phyloP scores from a whole-genome alignment of 2,113 vertebrate genomes.

The Semicossyphus pulcher region DNA sequence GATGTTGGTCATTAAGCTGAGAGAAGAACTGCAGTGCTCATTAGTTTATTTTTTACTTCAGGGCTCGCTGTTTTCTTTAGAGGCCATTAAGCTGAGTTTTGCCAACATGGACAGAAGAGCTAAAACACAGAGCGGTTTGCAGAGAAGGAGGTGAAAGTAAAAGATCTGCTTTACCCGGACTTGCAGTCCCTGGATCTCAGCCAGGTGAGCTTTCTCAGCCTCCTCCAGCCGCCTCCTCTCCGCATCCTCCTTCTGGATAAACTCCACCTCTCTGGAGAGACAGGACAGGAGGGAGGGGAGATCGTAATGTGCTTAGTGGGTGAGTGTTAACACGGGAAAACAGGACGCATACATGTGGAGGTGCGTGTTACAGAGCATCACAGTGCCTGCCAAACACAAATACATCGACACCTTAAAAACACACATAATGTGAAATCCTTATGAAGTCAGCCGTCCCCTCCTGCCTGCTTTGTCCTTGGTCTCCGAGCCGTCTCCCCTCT shows the following conservation, averaged over 20 bases:
- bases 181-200: constrained; percentile 94
- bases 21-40: not conserved
- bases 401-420: not conserved
- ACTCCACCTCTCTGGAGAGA: constrained; percentile 92
- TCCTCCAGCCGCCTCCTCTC: constrained; percentile 96
- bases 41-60: not conserved
- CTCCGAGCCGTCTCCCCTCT: constrained; percentile 5
- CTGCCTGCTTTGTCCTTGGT: constrained; percentile 15
- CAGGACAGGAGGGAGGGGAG: constrained; percentile 15
- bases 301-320: constrained; percentile 29
- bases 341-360: constrained; percentile 14
- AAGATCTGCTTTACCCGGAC: constrained; percentile 84
- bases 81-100: not conserved
- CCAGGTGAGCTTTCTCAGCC: constrained; percentile 91
- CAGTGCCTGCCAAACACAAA: constrained; percentile 9
- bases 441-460: not conserved
- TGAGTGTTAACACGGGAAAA: constrained; percentile 27
- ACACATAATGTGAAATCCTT: not conserved
- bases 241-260: constrained; percentile 93
- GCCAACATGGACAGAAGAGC: not conserved
- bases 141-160: not conserved
- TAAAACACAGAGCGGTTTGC: not conserved
- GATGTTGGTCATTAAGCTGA: not conserved
- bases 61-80: not conserved
- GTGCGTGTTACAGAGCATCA: not conserved